These are phyloP conservation scores for Stichodactyla mertensii DNA, from an alignment of 64 coral and sea anemone genomes.

Conservation along the genomic window DNA sequence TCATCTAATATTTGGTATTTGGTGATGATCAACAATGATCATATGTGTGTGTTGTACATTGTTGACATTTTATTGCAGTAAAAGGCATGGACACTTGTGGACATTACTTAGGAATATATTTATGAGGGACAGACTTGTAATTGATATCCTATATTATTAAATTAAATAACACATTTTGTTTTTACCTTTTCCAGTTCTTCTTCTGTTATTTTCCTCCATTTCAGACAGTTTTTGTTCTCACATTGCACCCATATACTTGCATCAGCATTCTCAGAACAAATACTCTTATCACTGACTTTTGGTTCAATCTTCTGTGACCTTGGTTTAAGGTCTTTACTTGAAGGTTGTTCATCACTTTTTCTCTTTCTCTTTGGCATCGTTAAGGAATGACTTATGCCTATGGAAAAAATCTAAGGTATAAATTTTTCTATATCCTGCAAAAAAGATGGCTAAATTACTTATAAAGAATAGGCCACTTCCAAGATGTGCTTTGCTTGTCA, in stretches of 20 bases:
- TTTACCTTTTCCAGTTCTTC: conserved; percentile 39
- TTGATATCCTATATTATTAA: too few species aligned
- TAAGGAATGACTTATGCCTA: background rate
- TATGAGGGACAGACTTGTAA: too few species aligned
- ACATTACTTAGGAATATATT: too few species aligned
- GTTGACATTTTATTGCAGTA: too few species aligned
- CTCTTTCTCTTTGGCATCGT: conserved; percentile 3
- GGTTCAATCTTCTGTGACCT: background rate
- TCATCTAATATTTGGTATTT: too few species aligned
- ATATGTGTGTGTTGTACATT: too few species aligned
- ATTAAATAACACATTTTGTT: background rate
- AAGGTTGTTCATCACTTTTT: background rate
- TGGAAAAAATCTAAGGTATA: background rate
- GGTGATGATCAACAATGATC: too few species aligned
- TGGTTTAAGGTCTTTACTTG: conserved; percentile 1
- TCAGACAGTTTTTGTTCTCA: conserved; percentile 69
- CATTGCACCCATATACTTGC: conserved; percentile 75
- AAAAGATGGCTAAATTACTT: too few species aligned
- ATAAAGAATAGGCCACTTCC: too few species aligned
- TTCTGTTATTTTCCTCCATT: conserved; percentile 71
- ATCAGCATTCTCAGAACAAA: background rate
- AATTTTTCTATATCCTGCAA: background rate
- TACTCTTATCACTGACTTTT: background rate
- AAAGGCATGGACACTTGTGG: too few species aligned
- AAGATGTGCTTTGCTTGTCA: too few species aligned